Conservation (phyloP, 1,140 invertebrate species). For the Euborellia annulipes region DNA sequence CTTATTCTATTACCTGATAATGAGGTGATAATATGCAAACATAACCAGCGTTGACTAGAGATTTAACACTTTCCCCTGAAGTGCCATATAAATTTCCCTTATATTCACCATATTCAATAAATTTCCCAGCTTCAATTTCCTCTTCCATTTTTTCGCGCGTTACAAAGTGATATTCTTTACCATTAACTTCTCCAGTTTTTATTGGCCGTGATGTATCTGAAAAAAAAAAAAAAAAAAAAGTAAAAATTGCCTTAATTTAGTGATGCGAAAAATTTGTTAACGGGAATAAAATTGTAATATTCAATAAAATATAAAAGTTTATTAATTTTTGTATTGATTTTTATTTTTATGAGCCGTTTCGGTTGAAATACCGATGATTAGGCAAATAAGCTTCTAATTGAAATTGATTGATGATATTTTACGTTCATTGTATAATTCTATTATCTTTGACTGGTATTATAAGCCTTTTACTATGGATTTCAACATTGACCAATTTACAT, state of each 20-base stretch:
- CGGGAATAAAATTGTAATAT: neutral
- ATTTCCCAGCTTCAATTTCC: slow-evolving; percentile 76
- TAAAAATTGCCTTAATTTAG: neutral
- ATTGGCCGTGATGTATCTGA: slow-evolving; percentile 76
- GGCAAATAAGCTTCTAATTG: no score
- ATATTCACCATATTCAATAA: slow-evolving; percentile 93
- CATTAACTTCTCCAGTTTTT: slow-evolving; percentile 73
- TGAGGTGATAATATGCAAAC: slow-evolving; percentile 92
- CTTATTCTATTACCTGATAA: slow-evolving; percentile 40
- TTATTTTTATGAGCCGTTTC: no score
- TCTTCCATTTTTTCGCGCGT: slow-evolving; percentile 77
- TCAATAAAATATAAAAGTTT: no score
- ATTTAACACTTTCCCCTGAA: slow-evolving; percentile 72
- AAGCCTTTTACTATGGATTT: no score
- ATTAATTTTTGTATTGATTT: no score
- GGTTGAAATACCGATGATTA: no score
- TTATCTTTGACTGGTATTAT: no score
- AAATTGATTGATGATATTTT: no score
- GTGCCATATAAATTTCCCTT: slow-evolving; percentile 96
- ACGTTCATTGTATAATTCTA: no score
- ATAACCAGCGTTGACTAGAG: slow-evolving; percentile 70
- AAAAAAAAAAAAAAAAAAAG: slow-evolving; percentile 16
- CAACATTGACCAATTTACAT: neutral
- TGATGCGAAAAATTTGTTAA: neutral
- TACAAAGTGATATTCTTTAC: slow-evolving; percentile 91